Evolutionary conservation across 2,113 vertebrate genomes (phyloP), one percentile per base, ranked within the genome.

Genomic region (Caracal caracal): DNA sequence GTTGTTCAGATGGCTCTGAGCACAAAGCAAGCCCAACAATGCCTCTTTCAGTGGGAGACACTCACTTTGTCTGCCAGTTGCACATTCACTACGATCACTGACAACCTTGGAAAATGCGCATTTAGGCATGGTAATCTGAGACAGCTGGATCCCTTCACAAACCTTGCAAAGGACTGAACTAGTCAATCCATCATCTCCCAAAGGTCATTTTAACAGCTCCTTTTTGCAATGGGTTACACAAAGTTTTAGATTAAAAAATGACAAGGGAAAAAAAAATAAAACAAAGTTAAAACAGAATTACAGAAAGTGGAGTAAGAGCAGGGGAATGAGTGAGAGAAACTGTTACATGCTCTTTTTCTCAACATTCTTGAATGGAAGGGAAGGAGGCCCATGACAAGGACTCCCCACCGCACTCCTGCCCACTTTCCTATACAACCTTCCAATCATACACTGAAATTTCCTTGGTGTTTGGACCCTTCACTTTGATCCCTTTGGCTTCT

Each of bases 91-190:
- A 15, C 10, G 22, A 9, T 49, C 73, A 24, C 66, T 97, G 97
- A 97, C 95, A 96, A 89, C 94, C 97, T 20, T 92, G 96, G 96
- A 91, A 93, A 97, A 97, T 80, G 93, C 83, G 80, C 93, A 90
- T 53, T 94, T 83, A 97, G 93, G 95, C 95, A 51, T 11, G 97
- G 93, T 97, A 93, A 96, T 96, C 86, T 51, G 96, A 93, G 95
- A 93, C 97, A 97, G 97, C 96, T 97, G 97, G 96, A 89, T 75
- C 97, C 97, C 93, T 98, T 97, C 97, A 97, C 94, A 97, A 47
- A 87, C 86, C 92, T n/a, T 53, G 93, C 82, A 86, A 63, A 91
- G 61, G 89, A 75, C 94, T 26, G 15, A 88, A 88, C 82, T 26
- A 51, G 88, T 71, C 73, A 10, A 95, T 97, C 88, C 79, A 94